phyloP scores from a whole-genome alignment of 2,888 invertebrate genomes.

The Diplolepis rosae region DNA sequence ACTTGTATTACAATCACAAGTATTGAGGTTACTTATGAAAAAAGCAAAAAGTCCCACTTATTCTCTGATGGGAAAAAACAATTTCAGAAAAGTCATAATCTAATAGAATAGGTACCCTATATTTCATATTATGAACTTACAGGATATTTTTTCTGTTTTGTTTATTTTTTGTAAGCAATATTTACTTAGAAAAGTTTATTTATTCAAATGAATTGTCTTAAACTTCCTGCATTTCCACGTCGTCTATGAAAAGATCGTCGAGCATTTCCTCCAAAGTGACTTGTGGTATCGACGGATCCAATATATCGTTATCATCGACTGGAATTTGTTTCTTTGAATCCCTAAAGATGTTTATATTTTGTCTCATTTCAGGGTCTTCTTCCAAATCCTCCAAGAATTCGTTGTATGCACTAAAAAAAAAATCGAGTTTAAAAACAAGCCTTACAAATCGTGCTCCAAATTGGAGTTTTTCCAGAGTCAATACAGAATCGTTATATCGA shows the following conservation, averaged over 20 bases:
- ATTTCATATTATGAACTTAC: no score
- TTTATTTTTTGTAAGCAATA: no score
- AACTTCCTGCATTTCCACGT: conserved; percentile 80
- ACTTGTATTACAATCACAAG: no score
- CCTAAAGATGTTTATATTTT: conserved; percentile 95
- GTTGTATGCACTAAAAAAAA: conserved; percentile 84
- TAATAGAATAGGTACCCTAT: no score
- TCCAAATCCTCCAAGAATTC: conserved; percentile 98
- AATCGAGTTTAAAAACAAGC: neutral
- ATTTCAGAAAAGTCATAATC: no score
- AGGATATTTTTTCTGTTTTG: no score
- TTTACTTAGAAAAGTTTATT: no score
- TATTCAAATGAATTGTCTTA: no score
- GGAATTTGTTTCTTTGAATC: conserved; percentile 76
- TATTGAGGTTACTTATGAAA: no score
- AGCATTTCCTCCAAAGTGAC: conserved; percentile 95
- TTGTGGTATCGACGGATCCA: conserved; percentile 81
- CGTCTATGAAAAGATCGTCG: conserved; percentile 89
- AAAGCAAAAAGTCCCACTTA: no score
- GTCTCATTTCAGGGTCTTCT: conserved; percentile 92
- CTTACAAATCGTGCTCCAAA: neutral
- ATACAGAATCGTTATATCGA: conserved; percentile 54
- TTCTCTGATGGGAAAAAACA: no score
- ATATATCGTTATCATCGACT: conserved; percentile 76
- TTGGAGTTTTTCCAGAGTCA: neutral